phyloP scores from a whole-genome alignment of 2,888 invertebrate species.

The Spodoptera exigua region DNA sequence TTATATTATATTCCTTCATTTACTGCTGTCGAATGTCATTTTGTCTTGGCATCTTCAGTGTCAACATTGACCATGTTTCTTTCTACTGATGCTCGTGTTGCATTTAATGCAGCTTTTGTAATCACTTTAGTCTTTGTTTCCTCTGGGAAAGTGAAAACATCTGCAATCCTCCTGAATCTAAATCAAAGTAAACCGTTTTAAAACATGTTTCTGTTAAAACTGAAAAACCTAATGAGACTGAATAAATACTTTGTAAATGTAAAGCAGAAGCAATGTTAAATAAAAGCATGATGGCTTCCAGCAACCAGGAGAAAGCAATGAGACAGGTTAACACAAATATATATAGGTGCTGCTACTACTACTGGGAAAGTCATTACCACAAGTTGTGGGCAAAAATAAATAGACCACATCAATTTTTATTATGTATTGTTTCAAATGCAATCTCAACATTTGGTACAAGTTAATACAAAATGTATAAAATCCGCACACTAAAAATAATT shows the following conservation, averaged over 20 bases:
- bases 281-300: conserved; percentile 7
- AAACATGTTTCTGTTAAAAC: conserved; percentile 4
- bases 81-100: conserved; percentile 62
- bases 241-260: conserved; percentile 47
- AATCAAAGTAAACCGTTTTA: conserved; percentile 59
- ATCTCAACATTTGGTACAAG: conserved; percentile 87
- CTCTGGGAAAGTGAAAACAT: conserved; percentile 74
- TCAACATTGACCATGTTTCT: conserved; percentile 51
- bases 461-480: conserved; percentile 88
- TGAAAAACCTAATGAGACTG: conserved; percentile 75
- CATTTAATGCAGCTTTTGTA: conserved; percentile 56
- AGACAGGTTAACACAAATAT: conserved; percentile 9
- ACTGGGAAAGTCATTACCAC: conserved; percentile 14
- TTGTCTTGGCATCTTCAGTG: conserved; percentile 55
- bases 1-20: background rate
- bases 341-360: conserved; percentile 11
- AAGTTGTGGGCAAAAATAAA: conserved; percentile 62
- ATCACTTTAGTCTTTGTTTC: conserved; percentile 54
- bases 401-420: conserved; percentile 70
- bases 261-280: conserved; percentile 26
- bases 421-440: conserved; percentile 86
- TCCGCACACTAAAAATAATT: conserved; percentile 74
- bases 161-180: conserved; percentile 83
- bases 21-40: conserved; percentile 15
- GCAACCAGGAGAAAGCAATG: conserved; percentile 31